phyloP scores from a whole-genome alignment of 2,888 invertebrate species.

The Oscheius sp. region DNA sequence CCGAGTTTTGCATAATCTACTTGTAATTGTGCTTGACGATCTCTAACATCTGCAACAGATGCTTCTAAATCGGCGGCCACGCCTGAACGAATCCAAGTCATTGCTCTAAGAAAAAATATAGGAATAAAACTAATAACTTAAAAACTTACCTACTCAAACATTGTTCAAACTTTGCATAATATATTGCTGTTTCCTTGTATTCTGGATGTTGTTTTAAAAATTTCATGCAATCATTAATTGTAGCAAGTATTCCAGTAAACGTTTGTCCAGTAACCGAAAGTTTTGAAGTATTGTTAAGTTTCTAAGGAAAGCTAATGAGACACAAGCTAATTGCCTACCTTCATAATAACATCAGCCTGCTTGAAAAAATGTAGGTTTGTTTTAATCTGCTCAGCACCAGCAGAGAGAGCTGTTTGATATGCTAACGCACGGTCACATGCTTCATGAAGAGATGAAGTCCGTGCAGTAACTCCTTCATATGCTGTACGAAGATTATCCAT shows the following conservation, averaged over 20 bases:
- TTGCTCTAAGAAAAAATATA: conserved; percentile 47
- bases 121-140: neutral
- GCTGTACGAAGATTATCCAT: conserved; percentile 56
- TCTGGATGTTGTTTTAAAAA: conserved; percentile 63
- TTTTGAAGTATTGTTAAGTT: conserved; percentile 56
- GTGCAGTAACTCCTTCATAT: conserved; percentile 62
- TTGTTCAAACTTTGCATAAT: conserved; percentile 65
- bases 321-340: conserved; percentile 36
- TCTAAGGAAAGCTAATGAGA: conserved; percentile 48
- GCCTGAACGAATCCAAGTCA: conserved; percentile 66
- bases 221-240: conserved; percentile 65
- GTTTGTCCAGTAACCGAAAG: conserved; percentile 63
- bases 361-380: conserved; percentile 68
- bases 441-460: conserved; percentile 67
- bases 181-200: conserved; percentile 60
- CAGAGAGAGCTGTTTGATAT: conserved; percentile 66
- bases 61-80: conserved; percentile 63
- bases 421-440: conserved; percentile 68
- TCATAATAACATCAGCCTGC: conserved; percentile 68
- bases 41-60: conserved; percentile 59
- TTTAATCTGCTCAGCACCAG: conserved; percentile 66
- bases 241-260: conserved; percentile 67
- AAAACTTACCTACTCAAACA: conserved; percentile 61
- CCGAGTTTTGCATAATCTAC: conserved; percentile 51
- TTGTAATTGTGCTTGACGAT: conserved; percentile 48